Evolutionary conservation across 1,140 invertebrate genomes (phyloP), one percentile per base, ranked within the genome.

Genomic region (Trachymyrmex septentrionalis): DNA sequence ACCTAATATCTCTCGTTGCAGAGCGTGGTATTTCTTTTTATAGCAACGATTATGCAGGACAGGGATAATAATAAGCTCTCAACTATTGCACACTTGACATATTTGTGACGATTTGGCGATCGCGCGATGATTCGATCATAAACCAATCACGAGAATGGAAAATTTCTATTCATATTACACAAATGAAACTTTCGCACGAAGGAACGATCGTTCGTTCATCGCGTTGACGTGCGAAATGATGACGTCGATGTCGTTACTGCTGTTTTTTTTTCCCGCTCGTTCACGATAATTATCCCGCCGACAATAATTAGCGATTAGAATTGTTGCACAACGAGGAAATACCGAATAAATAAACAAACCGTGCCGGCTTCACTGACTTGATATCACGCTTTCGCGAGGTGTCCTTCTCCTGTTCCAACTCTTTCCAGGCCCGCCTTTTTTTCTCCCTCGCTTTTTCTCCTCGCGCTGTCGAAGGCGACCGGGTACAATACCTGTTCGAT

Each of bases 141-240:
- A 72, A 50, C 78, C 66, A 66, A 44, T 82, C 67, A 82, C 71
- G 67, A 73, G 80, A 73, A 21, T 73, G 67, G 67, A 82, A 84
- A 84, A 69, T 84, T 75, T 61, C 19, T 72, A 27, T 55, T 12
- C 6, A 19, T 81, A 55, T 69, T 55, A 27, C 30, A 50, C 61
- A 24, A 34, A 44, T 19, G 53, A 16, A 48, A 72, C 30, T 48
- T 55, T 72, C 67, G 34, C 53, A 10, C 34, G 80, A 84, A 75
- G 80, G 69, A 75, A 75, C 80, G 34, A 82, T 82, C 14, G 3
- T 57, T 61, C 48, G 19, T 21, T 64, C 9, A 7, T 77, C 19
- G 2, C 24, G 4, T 44, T 38, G 34, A 81, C 50, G 50, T n/a
- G 48, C 16, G 63, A 30, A 64, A 77, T 21, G 21, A 9, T 38